Conservation (phyloP, 2,113 vertebrate species). For the Emydura subglobosa region DNA sequence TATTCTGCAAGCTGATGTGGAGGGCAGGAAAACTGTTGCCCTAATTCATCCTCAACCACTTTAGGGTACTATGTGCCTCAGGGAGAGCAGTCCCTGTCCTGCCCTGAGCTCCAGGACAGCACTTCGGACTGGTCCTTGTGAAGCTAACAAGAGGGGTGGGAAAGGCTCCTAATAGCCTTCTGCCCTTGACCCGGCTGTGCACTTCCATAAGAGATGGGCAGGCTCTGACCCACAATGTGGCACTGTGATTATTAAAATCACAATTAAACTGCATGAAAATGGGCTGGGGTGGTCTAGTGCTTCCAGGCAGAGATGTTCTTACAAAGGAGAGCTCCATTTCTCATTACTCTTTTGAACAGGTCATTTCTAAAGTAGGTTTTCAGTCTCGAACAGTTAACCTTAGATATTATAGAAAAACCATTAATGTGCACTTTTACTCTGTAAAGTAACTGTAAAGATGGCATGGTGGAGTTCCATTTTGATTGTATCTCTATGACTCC, state of each 20-base stretch:
- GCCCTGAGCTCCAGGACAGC: neutral
- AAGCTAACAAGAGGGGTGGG: neutral
- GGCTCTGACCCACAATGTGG: neutral
- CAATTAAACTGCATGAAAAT: neutral
- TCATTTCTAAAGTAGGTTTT: neutral
- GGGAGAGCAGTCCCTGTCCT: neutral
- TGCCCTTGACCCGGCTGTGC: neutral
- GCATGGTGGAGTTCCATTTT: neutral
- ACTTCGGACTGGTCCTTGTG: neutral
- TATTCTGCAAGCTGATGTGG: neutral
- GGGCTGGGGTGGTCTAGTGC: neutral
- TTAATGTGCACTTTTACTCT: neutral
- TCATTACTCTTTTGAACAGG: neutral
- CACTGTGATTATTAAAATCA: neutral
- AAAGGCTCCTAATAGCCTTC: neutral
- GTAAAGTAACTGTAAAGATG: neutral
- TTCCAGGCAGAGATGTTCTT: neutral
- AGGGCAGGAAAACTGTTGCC: neutral
- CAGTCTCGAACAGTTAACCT: neutral
- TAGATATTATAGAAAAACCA: neutral
- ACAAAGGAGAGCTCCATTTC: neutral
- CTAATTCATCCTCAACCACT: neutral
- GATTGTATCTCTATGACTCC: neutral
- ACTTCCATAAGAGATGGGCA: neutral
- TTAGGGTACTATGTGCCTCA: neutral